phyloP scores from a whole-genome alignment of 2,797 vertebrate genomes.

The Sebastes vulpes region DNA sequence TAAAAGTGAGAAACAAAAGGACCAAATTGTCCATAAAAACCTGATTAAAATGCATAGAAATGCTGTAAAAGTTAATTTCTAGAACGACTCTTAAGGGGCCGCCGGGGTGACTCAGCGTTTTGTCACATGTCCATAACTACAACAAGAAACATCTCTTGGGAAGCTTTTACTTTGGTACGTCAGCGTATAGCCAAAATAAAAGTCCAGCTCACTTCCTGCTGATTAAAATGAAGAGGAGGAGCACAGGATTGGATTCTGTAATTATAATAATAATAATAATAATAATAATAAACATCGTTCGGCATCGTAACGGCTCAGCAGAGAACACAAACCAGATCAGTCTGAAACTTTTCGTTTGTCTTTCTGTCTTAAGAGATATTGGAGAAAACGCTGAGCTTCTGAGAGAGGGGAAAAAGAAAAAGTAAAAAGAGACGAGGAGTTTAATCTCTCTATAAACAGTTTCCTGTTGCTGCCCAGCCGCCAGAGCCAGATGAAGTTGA shows the following conservation, averaged over 20 bases:
- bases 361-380: no score
- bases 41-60: slow-evolving; percentile 9
- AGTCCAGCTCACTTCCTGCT: neutral
- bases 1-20: neutral
- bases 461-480: no score
- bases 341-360: no score
- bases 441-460: no score
- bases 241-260: neutral
- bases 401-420: no score
- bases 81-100: neutral
- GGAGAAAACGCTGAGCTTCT: no score
- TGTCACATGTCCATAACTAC: neutral
- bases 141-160: neutral
- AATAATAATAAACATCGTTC: neutral
- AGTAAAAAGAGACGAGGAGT: no score
- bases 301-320: no score
- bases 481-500: no score
- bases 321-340: no score
- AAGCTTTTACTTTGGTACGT: neutral
- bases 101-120: neutral
- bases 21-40: neutral
- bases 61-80: neutral
- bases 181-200: neutral
- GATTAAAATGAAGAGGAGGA: neutral
- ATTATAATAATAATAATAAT: neutral